Percentiles rank a stretch among this genome's conserved stretches.
Conservation (phyloP, 1,140 invertebrate genomes). For the Zaprionus taronus region DNA sequence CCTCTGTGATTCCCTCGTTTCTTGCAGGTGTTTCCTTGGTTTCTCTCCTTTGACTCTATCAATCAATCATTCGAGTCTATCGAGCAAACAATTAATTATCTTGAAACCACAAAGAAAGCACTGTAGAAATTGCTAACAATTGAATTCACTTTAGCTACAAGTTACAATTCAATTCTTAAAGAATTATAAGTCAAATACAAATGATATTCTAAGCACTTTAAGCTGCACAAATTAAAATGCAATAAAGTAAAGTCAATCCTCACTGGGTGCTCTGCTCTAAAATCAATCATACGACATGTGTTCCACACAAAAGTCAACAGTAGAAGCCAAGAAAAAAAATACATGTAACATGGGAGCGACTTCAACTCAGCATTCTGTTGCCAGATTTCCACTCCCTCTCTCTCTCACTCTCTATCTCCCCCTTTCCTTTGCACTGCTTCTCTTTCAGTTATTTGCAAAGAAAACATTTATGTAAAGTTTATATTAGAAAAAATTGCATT, state of each 20-base stretch:
- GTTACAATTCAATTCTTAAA: no score
- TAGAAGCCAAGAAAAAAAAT: slow-evolving; percentile 10
- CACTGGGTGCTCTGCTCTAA: slow-evolving; percentile 13
- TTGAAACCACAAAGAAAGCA: slow-evolving; percentile 5
- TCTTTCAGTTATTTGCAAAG: slow-evolving; percentile 65
- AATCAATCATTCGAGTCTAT: slow-evolving; percentile 49
- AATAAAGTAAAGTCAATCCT: background rate
- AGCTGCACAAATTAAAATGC: background rate
- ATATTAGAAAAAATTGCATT: slow-evolving; percentile 71
- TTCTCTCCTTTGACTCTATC: background rate
- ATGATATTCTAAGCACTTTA: background rate
- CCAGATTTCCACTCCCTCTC: background rate
- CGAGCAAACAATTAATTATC: slow-evolving; percentile 48
- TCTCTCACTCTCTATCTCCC: background rate
- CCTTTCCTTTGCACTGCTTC: background rate
- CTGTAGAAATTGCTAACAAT: background rate
- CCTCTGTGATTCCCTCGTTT: no score
- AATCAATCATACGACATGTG: slow-evolving; percentile 75
- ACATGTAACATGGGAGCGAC: slow-evolving; percentile 16
- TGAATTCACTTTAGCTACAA: no score
- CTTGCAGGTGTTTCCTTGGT: background rate
- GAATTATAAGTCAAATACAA: background rate
- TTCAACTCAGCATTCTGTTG: slow-evolving; percentile 53
- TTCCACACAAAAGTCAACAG: slow-evolving; percentile 49
- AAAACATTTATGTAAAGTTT: slow-evolving; percentile 81